phyloP scores from a whole-genome alignment of 1,140 invertebrate species.

The Camponotus floridanus region DNA sequence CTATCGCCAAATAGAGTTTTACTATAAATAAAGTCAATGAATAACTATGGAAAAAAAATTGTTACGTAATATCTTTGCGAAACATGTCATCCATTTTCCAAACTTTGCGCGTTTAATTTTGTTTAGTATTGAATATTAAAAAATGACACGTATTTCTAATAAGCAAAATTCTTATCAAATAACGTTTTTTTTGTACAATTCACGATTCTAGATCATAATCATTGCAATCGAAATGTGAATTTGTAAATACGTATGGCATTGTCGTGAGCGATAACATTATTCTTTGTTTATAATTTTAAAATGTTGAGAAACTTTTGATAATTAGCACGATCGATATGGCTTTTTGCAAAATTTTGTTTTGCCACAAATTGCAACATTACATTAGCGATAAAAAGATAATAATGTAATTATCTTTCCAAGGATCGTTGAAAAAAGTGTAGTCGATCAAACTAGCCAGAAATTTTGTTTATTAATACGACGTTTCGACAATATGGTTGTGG shows the following conservation, averaged over 20 bases:
- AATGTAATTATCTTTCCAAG: slow-evolving; percentile 9
- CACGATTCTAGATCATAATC: neutral
- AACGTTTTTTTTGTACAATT: neutral
- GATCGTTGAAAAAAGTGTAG: no score
- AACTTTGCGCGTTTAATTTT: neutral
- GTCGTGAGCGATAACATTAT: slow-evolving; percentile 22
- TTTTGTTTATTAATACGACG: no score
- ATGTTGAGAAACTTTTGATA: neutral
- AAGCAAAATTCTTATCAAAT: neutral
- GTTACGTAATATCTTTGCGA: neutral
- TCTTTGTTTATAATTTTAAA: neutral
- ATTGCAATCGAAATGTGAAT: neutral
- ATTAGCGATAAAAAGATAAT: neutral
- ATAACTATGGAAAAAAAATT: neutral
- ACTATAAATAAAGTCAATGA: neutral
- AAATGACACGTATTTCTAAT: neutral
- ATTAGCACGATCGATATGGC: neutral
- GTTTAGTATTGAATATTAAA: neutral
- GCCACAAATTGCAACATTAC: neutral
- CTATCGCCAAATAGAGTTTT: neutral
- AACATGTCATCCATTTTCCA: neutral
- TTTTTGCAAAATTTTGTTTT: slow-evolving; percentile 20
- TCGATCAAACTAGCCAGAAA: no score
- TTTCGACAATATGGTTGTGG: no score
- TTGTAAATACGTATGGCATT: neutral